These are phyloP conservation scores for Silurus glanis DNA, from an alignment of 2,113 vertebrate species.

Conservation along the genomic window DNA sequence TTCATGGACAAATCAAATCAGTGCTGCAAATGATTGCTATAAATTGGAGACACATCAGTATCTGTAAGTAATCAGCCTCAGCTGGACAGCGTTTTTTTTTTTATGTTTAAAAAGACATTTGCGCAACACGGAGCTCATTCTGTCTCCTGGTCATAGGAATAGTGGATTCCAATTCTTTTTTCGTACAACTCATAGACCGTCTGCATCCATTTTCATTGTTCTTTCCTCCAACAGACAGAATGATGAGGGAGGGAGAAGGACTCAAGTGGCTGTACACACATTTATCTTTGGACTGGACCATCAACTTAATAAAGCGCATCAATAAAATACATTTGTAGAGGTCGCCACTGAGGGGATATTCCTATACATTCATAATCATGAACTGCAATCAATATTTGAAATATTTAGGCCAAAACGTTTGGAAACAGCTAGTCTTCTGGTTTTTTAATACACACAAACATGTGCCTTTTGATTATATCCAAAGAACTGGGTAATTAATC, in stretches of 20 bases:
- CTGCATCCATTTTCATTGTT: not conserved
- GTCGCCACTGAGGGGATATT: too few relatives aligned
- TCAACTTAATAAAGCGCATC: not conserved
- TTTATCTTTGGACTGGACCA: not conserved
- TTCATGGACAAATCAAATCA: not conserved
- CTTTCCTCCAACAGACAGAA: not conserved
- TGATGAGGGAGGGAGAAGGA: not conserved
- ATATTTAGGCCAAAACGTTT: not conserved
- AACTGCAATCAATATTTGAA: not conserved
- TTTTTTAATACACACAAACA: too few relatives aligned
- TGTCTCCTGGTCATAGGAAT: not conserved
- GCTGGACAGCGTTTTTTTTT: not conserved
- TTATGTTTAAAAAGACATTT: not conserved
- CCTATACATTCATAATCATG: not conserved
- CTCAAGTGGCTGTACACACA: not conserved
- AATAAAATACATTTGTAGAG: not conserved
- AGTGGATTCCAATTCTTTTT: not conserved
- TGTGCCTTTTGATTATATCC: too few relatives aligned
- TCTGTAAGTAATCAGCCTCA: not conserved
- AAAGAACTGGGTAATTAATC: too few relatives aligned
- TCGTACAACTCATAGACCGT: not conserved
- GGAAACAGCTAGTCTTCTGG: too few relatives aligned
- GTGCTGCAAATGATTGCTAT: not conserved
- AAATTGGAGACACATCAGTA: not conserved
- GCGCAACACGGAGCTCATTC: not conserved